Evolutionary conservation across 2,888 invertebrate genomes (phyloP).

Genomic region (Brenthis daphne): DNA sequence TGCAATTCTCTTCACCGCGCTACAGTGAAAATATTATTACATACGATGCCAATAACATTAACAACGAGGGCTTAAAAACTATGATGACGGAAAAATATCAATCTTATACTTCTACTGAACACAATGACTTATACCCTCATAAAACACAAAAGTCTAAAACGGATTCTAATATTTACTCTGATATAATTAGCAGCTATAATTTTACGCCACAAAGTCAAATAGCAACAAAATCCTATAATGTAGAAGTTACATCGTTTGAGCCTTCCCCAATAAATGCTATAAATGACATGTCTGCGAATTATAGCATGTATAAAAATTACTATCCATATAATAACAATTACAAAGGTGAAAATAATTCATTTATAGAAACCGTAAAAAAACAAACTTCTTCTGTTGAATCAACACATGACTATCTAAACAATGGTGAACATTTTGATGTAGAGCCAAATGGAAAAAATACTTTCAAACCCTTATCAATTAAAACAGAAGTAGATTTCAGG

Average conservation of each 20-base stretch:
- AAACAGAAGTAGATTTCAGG: constrained; percentile 16
- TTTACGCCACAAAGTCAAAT: constrained; percentile 58
- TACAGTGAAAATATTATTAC: constrained; percentile 8
- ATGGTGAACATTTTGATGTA: constrained; percentile 40
- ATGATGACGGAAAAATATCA: constrained; percentile 18
- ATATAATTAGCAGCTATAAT: constrained; percentile 56
- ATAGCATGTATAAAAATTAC: constrained; percentile 12
- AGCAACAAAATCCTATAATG: constrained; percentile 61
- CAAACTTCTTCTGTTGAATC: constrained; percentile 18
- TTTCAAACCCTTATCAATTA: constrained; percentile 41
- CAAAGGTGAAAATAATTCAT: background rate
- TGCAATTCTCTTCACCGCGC: constrained; percentile 13
- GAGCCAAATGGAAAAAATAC: constrained; percentile 41
- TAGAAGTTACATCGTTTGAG: constrained; percentile 56
- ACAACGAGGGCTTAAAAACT: background rate
- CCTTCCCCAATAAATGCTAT: constrained; percentile 46
- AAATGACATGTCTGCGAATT: constrained; percentile 27
- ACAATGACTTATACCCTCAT: constrained; percentile 2
- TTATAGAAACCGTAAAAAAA: background rate
- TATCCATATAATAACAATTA: constrained; percentile 13
- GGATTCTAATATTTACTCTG: constrained; percentile 41
- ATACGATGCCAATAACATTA: background rate
- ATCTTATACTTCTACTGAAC: constrained; percentile 18
- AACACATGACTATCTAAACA: background rate
- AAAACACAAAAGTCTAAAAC: background rate